phyloP scores from a whole-genome alignment of 2,797 vertebrate genomes.

The Acipenser ruthenus region DNA sequence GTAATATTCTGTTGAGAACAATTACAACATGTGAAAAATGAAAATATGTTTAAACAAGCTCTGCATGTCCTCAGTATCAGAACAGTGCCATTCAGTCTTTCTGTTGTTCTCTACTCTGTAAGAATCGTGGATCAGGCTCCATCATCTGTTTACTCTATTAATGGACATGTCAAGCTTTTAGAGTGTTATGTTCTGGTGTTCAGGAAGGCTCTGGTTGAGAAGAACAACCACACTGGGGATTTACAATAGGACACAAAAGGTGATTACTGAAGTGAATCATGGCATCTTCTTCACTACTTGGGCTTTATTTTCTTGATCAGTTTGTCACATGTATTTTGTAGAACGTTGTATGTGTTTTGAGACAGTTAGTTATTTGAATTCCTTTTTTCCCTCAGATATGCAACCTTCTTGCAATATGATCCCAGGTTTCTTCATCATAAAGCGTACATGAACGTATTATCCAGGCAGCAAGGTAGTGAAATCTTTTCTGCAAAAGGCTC shows the following conservation, averaged over 20 bases:
- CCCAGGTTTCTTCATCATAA: constrained; percentile 14
- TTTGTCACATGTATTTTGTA: too few species aligned
- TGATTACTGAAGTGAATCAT: not conserved
- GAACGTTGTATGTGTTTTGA: too few species aligned
- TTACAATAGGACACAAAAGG: constrained; percentile 20
- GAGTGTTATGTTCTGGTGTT: constrained; percentile 18
- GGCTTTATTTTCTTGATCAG: too few species aligned
- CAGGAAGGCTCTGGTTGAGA: constrained; percentile 17
- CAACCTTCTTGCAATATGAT: constrained; percentile 3
- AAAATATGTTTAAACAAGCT: too few species aligned
- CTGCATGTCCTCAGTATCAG: too few species aligned
- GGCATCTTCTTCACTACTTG: not conserved
- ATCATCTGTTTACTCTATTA: constrained; percentile 9
- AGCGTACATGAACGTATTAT: constrained; percentile 14
- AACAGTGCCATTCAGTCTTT: not conserved
- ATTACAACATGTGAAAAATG: too few species aligned
- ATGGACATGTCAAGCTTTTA: constrained; percentile 10
- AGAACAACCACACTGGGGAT: constrained; percentile 7
- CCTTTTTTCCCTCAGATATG: not conserved
- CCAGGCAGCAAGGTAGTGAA: not conserved
- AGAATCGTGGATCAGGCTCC: not conserved
- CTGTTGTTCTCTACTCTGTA: not conserved
- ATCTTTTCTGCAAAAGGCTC: constrained; percentile 9
- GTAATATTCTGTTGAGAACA: too few species aligned
- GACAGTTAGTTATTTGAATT: not conserved